Evolutionary conservation across 2,888 invertebrate genomes (phyloP), one percentile per base, ranked within the genome.

Genomic region (Drosophila greeni): DNA sequence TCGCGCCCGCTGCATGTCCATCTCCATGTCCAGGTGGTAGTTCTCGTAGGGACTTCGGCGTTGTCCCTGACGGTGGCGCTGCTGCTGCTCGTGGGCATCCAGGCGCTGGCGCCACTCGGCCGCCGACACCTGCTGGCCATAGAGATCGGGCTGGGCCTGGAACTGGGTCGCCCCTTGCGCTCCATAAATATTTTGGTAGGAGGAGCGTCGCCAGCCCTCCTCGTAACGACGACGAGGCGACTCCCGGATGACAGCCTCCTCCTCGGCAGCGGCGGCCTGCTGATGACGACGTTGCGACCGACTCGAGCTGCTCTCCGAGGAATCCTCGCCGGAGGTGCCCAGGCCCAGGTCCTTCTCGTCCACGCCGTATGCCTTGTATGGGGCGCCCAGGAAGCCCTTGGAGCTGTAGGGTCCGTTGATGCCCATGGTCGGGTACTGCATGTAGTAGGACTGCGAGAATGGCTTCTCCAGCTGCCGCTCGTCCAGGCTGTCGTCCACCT

Each of bases 271-370:
- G 5, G 75, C 76, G 6, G 69, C 79, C 40, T 75, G 51, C 11
- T 84, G 81, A 76, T 92, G 91, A 3, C 92, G 90, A 11, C 93
- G 91, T 83, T 93, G 93, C 1, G 94, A 94, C 81, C 93, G 93
- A 80, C 93, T 94, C 0, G 94, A 93, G 74, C 94, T 94, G 72
- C 93, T 93, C 86, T 95, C 95, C 70, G 94, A 95, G 0, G 95
- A 95, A 77, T 95, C 95, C 85, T 95, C 95, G 14, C 95, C 95
- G 0, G 95, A 95, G 2, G 95, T 95, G 26, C 95, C 95, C 48
- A 95, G 90, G 0, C 95, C 95, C 54, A 94, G 89, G 86, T 95
- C 95, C 87, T 95, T 95, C 39, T 93, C 93, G 65, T 92, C 91
- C 14, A 66, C 84, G 2, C 92, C 92, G 69, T 92, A 93, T 23